A percentile compares a stretch with the other conserved stretches of the same genome.
Conservation (phyloP, 2,797 vertebrate species). For the Siniperca undulata region DNA sequence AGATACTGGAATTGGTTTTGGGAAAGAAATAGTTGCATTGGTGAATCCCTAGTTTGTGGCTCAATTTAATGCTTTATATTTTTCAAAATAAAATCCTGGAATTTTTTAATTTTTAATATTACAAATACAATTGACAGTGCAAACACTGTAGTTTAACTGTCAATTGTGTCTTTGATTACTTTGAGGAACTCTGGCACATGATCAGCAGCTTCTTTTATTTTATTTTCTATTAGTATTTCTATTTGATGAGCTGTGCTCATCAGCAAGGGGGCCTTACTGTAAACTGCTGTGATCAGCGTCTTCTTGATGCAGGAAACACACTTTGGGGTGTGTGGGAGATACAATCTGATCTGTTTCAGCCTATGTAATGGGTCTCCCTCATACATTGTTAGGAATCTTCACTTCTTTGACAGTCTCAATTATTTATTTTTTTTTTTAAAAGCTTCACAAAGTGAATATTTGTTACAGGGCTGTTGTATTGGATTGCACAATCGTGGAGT, state of each 20-base stretch:
- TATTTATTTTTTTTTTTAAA: not conserved
- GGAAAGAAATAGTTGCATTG: not conserved
- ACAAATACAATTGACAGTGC: too few relatives aligned
- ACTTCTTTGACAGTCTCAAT: not conserved
- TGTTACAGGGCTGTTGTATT: not conserved
- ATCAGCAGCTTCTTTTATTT: not conserved
- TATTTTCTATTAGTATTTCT: not conserved
- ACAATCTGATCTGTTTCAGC: not conserved
- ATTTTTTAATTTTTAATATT: too few relatives aligned
- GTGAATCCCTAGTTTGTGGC: not conserved
- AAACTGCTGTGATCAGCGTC: too few relatives aligned
- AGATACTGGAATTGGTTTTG: too few relatives aligned
- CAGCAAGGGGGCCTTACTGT: not conserved
- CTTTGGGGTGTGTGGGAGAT: not conserved
- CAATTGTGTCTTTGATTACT: too few relatives aligned
- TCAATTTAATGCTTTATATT: too few relatives aligned
- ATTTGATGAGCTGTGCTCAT: not conserved
- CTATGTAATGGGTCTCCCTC: not conserved
- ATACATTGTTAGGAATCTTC: not conserved
- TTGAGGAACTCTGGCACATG: not conserved
- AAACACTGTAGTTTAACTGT: not conserved
- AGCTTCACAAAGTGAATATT: not conserved
- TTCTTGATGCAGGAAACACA: not conserved
- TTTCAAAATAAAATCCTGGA: not conserved
- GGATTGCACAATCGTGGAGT: not conserved